phyloP scores from a whole-genome alignment of 2,888 invertebrate species.

The Drosophila anomelani region DNA sequence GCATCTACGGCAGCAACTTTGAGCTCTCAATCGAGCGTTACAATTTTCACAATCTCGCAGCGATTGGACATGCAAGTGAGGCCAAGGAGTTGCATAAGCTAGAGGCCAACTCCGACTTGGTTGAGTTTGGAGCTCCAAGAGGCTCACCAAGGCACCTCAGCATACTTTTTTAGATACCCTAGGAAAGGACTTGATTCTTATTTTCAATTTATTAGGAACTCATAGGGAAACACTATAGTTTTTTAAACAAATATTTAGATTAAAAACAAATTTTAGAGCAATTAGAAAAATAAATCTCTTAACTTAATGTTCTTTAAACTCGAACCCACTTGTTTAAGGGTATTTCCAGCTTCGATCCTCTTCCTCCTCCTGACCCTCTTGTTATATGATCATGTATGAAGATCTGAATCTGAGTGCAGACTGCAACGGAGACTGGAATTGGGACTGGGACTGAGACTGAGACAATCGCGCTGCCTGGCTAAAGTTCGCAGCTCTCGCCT shows the following conservation, averaged over 20 bases:
- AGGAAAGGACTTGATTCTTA: accelerated
- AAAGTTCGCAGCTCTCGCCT: constrained; percentile 50
- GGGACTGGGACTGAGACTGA: constrained; percentile 30
- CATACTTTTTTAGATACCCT: constrained; percentile 9
- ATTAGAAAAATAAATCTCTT: not conserved
- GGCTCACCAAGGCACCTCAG: constrained; percentile 18
- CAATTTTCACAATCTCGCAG: constrained; percentile 79
- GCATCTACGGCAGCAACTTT: constrained; percentile 58
- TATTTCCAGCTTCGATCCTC: not conserved
- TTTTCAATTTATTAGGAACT: not conserved
- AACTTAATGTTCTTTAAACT: no score
- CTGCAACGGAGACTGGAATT: constrained; percentile 37
- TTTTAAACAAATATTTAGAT: not conserved
- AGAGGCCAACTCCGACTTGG: constrained; percentile 47
- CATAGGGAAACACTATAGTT: not conserved
- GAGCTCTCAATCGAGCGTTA: constrained; percentile 81
- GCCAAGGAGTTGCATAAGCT: constrained; percentile 55
- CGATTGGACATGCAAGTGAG: constrained; percentile 77
- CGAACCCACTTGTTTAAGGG: not conserved
- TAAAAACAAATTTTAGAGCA: not conserved
- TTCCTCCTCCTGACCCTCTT: constrained; percentile 36
- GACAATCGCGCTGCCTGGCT: constrained; percentile 41
- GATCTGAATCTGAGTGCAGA: constrained; percentile 64
- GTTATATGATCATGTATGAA: constrained; percentile 75
- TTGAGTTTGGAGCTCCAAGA: constrained; percentile 5